Percentiles rank a stretch among this genome's conserved stretches.
These are phyloP conservation scores for Stylophora pistillata DNA, from an alignment of 64 coral and sea anemone genomes.

Conservation along the genomic window DNA sequence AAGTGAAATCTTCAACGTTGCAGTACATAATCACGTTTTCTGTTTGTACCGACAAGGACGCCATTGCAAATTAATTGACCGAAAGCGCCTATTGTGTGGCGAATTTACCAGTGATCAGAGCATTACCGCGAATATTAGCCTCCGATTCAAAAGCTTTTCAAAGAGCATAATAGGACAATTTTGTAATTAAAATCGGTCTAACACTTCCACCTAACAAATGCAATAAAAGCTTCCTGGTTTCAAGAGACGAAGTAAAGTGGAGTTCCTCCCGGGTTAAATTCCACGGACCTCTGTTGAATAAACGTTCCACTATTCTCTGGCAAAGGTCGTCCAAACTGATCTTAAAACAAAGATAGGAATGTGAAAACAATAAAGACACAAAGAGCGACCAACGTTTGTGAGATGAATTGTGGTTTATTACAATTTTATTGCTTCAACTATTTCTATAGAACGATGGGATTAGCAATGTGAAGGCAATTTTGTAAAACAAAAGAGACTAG, in stretches of 20 bases:
- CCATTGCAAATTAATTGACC: constrained; percentile 75
- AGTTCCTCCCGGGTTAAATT: not conserved
- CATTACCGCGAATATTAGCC: constrained; percentile 73
- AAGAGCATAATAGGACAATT: constrained; percentile 86
- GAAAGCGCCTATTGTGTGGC: constrained; percentile 68
- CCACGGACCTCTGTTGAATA: not conserved
- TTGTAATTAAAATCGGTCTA: constrained; percentile 80
- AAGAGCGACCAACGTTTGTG: not conserved
- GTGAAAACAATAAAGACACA: constrained; percentile 21
- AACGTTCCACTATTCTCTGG: not conserved
- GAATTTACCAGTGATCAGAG: constrained; percentile 77
- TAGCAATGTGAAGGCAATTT: constrained; percentile 51
- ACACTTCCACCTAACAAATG: constrained; percentile 60
- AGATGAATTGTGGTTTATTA: constrained; percentile 66
- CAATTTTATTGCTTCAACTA: constrained; percentile 73
- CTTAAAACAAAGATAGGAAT: constrained; percentile 5
- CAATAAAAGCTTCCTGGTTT: constrained; percentile 18
- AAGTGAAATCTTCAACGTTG: not conserved
- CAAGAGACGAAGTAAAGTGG: not conserved
- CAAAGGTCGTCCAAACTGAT: not conserved
- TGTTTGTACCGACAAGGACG: constrained; percentile 43
- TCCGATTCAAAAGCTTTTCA: constrained; percentile 78
- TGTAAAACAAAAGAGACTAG: constrained; percentile 32
- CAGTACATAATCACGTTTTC: not conserved
- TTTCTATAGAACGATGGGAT: constrained; percentile 60